Evolutionary conservation across 1,140 invertebrate species (phyloP), one percentile per base, ranked within the genome.

Genomic region (Periplaneta americana): DNA sequence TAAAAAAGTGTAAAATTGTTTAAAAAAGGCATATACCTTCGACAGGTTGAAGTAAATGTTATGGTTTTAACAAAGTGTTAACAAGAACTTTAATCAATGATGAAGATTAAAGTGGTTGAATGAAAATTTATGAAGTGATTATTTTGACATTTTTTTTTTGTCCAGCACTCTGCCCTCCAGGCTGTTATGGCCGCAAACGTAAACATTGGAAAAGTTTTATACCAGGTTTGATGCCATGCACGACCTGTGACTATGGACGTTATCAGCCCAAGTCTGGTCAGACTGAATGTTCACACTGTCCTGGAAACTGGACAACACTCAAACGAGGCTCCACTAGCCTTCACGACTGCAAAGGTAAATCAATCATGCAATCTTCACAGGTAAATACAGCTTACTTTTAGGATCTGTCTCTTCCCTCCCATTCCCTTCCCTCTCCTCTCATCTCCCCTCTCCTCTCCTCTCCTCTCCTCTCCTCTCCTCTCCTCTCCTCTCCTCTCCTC

Each of bases 201-300:
- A 66, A 66, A 66, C 48, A 66, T n/a, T 66, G 48, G 48, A 86
- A 85, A 82, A 84, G 81, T 75, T 48, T 28, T 33, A 15, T 80
- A 34, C 74, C 85, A 8, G 87, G 86, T 18, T 78, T 88, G 22
- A 85, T 83, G 77, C 87, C 87, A 1, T 95, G 94, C 84, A 88
- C 88, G 76, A 91, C 90, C 0, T 95, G 94, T 85, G 86, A 87
- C 4, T 83, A 91, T 39, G 93, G 93, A 0, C 89, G 86, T 77
- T 94, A 92, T 84, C 93, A 94, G 85, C 85, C 90, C 3, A 82
- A 90, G 17, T 91, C 91, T 84, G 92, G 92, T 18, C 88, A 92
- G 85, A 86, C 83, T 1, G 83, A 85, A 28, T 95, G 93, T 85
- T 78, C 88, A 4, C 76, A 85, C 3, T 94, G 93, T 88, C 91